Evolutionary conservation across 2,797 vertebrate genomes (phyloP), one percentile per base, ranked within the genome.

Genomic region (Mormyrus hasselquistii): DNA sequence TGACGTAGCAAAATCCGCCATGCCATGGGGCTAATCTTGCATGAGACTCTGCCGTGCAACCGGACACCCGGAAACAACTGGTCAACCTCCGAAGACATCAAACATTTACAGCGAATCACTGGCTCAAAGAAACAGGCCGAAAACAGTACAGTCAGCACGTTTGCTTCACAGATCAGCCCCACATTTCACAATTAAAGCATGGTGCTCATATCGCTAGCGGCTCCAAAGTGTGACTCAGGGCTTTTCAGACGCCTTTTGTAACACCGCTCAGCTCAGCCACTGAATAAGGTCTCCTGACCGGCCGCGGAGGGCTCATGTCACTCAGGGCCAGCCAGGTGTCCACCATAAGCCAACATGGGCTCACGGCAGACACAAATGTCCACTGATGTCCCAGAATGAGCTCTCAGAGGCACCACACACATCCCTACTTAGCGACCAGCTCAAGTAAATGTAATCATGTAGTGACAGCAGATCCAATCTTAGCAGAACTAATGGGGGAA

Each of bases 61-160:
- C 25, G 41, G 88, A 90, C 85, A 83, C 85, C 14, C 7, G 7
- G 34, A 41, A 76, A 76, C n/a, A 82, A 65, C 87, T 50, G 6
- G 87, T 86, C 16, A 52, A 69, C 34, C 22, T 65, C 82, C 19
- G 79, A 53, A 53, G 41, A 25, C 53, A 90, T 88, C 55, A 91
- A 90, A 57, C 86, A 84, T 87, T 89, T 84, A 82, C 79, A 14
- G 2, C 34, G 53, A 88, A 89, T 90, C 85, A 90, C 82, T 22
- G 88, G 88, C 34, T 65, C 59, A 86, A 79, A 88, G 88, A 90
- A 89, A 82, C 89, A 41, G 22, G 89, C 57, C 49, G 38, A 86
- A 88, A 88, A 49, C 16, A n/a, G 38, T 55, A 49, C 82, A 90
- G 76, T 91, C 90, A 90, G 76, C 16, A 86, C 47, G 10, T 88